phyloP scores from a whole-genome alignment of 2,888 invertebrate genomes.

The Choristoneura rosaceana region DNA sequence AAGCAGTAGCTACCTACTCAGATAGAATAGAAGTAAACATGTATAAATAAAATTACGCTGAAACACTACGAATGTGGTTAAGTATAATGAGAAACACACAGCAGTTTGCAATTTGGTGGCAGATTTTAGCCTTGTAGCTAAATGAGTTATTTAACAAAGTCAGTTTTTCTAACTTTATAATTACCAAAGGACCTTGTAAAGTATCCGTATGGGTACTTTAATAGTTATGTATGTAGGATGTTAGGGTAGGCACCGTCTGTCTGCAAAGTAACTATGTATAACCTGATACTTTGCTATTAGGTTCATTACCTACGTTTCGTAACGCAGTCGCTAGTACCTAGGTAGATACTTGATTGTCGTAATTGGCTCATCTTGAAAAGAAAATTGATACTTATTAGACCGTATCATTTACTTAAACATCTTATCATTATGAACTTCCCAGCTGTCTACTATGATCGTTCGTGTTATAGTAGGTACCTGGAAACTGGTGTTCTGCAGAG shows the following conservation, averaged over 20 bases:
- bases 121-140: neutral
- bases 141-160: neutral
- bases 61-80: neutral
- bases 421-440: neutral
- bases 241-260: neutral
- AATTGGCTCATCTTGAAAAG: constrained; percentile 17
- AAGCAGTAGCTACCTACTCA: neutral
- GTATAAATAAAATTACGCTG: neutral
- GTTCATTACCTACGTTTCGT: neutral
- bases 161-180: neutral
- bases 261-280: neutral
- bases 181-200: neutral
- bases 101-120: neutral
- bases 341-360: neutral
- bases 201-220: neutral
- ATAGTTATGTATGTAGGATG: neutral
- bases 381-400: constrained; percentile 23
- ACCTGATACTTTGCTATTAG: neutral
- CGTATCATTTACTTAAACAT: constrained; percentile 9
- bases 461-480: neutral
- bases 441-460: neutral
- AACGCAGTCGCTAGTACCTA: neutral
- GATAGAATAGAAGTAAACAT: neutral
- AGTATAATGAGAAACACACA: neutral
- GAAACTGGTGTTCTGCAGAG: too few relatives aligned